Evolutionary conservation across 1,140 invertebrate species (phyloP), one percentile per base, ranked within the genome.

Genomic region (Drosophila insularis): DNA sequence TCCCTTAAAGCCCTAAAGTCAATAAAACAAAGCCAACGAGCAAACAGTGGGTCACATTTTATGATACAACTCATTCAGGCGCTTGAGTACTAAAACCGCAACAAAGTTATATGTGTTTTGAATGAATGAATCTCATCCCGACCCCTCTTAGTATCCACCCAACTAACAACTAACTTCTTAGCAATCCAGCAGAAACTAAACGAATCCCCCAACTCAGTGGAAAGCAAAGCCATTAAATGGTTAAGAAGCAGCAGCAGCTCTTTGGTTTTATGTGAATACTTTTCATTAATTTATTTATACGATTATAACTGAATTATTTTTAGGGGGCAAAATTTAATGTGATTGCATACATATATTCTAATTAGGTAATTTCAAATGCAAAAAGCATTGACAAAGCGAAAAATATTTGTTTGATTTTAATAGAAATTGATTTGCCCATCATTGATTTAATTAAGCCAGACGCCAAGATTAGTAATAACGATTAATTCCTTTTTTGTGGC

Each of bases 41-140:
- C 63, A 63, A 75, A 71, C 82, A 76, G 62, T 81, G 74, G 81
- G 74, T 81, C 79, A 81, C 84, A 87, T 86, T 86, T 86, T 87
- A 86, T 77, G 82, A 66, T 68, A 67, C 75, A 85, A 85, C 74
- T 71, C 75, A 71, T 68, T 73, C 62, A 40, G 21, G 39, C 8
- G 46, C 60, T 70, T 27, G 53, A 56, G 75, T 72, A 68, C 75
- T 82, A 69, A 77, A 87, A 68, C 82, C 78, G 71, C 78, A 87
- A 86, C 82, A 86, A 87, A 87, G 79, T 87, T 79, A 62, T 55
- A 39, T 74, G 64, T 50, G 43, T 75, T 58, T 61, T 56, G 50
- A 54, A 59, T 50, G 58, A 50, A 63, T 68, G 43, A 50, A 50
- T 50, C 43, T 53, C 53, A 37, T 31, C 53, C 27, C 31, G 10